phyloP scores from a whole-genome alignment of 2,888 invertebrate genomes.

The Diadegma fenestrale region DNA sequence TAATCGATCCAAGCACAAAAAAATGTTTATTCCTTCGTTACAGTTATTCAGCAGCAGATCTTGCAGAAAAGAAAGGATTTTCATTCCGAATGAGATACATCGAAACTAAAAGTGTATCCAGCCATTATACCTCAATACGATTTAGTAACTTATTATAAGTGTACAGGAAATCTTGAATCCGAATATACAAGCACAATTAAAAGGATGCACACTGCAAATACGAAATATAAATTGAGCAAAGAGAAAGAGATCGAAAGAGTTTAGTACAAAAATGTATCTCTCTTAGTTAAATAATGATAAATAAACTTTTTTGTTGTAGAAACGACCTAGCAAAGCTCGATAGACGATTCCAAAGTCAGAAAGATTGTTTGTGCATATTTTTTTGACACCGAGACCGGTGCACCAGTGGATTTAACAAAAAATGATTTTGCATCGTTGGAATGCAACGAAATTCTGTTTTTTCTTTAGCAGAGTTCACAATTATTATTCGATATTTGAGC shows the following conservation, averaged over 20 bases:
- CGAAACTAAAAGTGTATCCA: conserved; percentile 35
- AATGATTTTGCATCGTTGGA: no score
- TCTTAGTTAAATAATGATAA: conserved; percentile 24
- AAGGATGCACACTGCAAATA: conserved; percentile 29
- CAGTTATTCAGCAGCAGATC: background rate
- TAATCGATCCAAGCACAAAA: background rate
- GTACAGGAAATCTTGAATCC: conserved; percentile 51
- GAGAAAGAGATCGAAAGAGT: background rate
- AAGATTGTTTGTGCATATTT: conserved; percentile 32
- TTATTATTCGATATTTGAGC: no score
- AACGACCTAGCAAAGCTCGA: conserved; percentile 1
- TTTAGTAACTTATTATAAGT: conserved; percentile 45
- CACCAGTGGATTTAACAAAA: background rate
- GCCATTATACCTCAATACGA: conserved; percentile 55
- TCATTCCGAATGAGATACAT: conserved; percentile 39
- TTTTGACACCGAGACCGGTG: background rate
- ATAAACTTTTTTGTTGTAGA: conserved; percentile 24
- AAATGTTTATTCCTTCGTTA: background rate
- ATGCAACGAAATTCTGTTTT: no score
- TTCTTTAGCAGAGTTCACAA: no score
- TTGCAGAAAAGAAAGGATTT: background rate
- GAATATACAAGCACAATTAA: conserved; percentile 36
- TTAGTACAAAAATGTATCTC: conserved; percentile 55
- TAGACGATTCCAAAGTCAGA: conserved; percentile 7
- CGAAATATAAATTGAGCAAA: background rate